Evolutionary conservation across 2,797 vertebrate genomes (phyloP).

Genomic region (Botia kubotai): DNA sequence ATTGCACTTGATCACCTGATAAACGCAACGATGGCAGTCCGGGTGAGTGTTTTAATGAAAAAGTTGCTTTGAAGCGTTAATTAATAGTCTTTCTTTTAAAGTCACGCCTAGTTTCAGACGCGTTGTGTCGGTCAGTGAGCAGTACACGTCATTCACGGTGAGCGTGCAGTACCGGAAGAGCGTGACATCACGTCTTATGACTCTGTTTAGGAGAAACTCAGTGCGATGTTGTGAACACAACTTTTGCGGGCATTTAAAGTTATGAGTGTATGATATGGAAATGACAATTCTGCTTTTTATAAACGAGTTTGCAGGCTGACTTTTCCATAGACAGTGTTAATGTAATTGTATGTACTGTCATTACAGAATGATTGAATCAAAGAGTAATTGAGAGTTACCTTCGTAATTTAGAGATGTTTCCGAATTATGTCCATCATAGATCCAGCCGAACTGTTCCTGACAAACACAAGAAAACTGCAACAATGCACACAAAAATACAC

Average conservation of each 20-base stretch:
- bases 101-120: background rate
- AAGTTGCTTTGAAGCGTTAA: background rate
- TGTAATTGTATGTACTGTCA: background rate
- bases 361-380: background rate
- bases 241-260: background rate
- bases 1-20: conserved; percentile 10
- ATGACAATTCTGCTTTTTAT: background rate
- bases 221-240: background rate
- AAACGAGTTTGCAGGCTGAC: background rate
- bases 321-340: background rate
- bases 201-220: background rate
- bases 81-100: background rate
- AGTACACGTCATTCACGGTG: conserved; percentile 34
- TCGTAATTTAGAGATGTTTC: background rate
- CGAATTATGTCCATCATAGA: background rate
- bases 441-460: background rate
- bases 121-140: conserved; percentile 12
- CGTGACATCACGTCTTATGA: conserved; percentile 30
- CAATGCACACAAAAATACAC: too few relatives aligned
- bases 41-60: conserved; percentile 48
- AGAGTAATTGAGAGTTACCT: background rate
- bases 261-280: too few relatives aligned
- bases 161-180: conserved; percentile 9
- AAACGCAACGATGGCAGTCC: conserved; percentile 47
- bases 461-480: too few relatives aligned